Evolutionary conservation across 2,888 invertebrate genomes (phyloP).

Genomic region (Phaonia tiefii): DNA sequence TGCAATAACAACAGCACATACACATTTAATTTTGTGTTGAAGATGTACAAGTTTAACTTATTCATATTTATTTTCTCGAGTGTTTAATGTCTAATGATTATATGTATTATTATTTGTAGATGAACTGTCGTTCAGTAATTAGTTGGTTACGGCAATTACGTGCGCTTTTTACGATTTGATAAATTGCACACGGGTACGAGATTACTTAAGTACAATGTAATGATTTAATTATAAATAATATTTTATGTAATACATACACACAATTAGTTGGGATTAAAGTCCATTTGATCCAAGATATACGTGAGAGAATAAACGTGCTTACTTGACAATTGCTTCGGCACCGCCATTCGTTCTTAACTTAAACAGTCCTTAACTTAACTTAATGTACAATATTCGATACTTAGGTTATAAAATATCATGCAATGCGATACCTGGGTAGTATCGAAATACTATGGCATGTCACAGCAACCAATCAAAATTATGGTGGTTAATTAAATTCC

Average conservation of each 20-base stretch:
- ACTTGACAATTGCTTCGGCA: not conserved
- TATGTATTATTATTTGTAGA: not conserved
- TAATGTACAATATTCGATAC: too few relatives aligned
- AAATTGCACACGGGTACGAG: too few relatives aligned
- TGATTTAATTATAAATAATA: constrained; percentile 7
- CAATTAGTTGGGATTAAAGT: constrained; percentile 31
- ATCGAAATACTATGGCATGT: not conserved
- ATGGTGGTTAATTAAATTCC: not conserved
- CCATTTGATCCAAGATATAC: constrained; percentile 7
- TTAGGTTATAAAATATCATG: too few relatives aligned
- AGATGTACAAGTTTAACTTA: not conserved
- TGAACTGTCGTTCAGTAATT: not conserved
- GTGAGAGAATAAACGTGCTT: not conserved
- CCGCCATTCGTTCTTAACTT: not conserved
- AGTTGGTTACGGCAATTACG: too few relatives aligned
- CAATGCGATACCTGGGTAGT: too few relatives aligned
- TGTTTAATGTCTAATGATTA: not conserved
- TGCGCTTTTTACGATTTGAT: too few relatives aligned
- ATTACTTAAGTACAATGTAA: not conserved
- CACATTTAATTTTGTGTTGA: not conserved
- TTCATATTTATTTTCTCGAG: too few relatives aligned
- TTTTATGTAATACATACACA: constrained; percentile 9
- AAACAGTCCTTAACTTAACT: constrained; percentile 12
- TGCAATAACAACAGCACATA: not conserved
- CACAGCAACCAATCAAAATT: constrained; percentile 63